Base-by-base conservation (phyloP, 2,113 vertebrate species). In the Bufo bufo region DNA sequence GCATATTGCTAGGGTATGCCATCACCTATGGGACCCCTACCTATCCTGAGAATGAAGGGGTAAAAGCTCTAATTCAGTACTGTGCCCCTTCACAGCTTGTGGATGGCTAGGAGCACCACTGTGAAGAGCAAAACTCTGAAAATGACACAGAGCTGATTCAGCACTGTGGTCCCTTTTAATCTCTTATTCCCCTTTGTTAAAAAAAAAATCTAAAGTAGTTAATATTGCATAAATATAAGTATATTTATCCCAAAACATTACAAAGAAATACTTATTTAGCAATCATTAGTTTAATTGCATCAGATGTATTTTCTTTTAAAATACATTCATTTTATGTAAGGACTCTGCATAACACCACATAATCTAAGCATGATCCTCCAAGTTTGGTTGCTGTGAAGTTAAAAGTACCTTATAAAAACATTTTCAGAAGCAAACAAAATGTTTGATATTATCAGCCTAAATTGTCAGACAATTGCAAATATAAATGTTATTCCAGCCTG, bases 401-500 rank as follows among this genome's bases (percentile, higher is more conserved):
- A 88, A 90, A 90, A 50, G 93, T 93, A 92, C 56, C 23, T 89
- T 90, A 83, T 90, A 85, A 85, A 33, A 92, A 91, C 3, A 0
- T 77, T 89, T 90, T 92, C 90, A 89, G 59, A 87, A 89, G 92
- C 43, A 90, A 83, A 33, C 33, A 33, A 90, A 89, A 91, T 94
- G 91, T 94, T 93, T 90, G 92, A 93, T 93, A 92, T 75, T 75
- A 90, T 89, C 91, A 91, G 87, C 90, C 93, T 93, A 91, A 93
- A 94, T 93, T 93, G 93, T 91, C 90, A 78, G 58, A 84, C 50
- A 84, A 74, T 49, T 69, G 58, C 10, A 84, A 78, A 89, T 78
- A 89, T 56, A 58, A 63, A 69, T 74, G 52, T 82, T 93, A 92
- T 94, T 92, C 89, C 92, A 92, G 90, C 90, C 11, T 10, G 90